These are phyloP conservation scores for Solenopsis fugax DNA, from an alignment of 1,140 invertebrate genomes.

Conservation along the genomic window DNA sequence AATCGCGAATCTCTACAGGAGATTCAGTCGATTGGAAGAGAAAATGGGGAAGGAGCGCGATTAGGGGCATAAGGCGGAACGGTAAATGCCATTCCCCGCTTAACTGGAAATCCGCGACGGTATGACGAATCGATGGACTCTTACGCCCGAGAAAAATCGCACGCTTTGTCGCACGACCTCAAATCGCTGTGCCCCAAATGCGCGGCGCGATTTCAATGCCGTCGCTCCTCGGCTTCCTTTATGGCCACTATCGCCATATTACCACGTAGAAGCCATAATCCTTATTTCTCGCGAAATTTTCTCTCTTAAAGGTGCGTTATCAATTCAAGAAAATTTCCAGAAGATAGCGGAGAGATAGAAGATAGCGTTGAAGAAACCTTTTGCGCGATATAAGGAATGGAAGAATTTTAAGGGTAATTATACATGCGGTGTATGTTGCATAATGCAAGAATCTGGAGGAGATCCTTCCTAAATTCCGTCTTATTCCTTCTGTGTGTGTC, in stretches of 20 bases:
- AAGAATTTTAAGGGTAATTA: background rate
- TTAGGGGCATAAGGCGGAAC: background rate
- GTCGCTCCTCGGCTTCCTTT: background rate
- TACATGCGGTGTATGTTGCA: background rate
- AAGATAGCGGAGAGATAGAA: background rate
- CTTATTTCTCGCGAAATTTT: constrained; percentile 1
- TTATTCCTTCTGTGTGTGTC: background rate
- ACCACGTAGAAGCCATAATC: background rate
- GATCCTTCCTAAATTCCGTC: background rate
- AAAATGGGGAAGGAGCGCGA: background rate
- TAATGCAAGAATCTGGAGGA: background rate
- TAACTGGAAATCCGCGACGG: background rate
- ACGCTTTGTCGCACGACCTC: background rate
- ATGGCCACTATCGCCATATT: background rate
- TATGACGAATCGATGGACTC: constrained; percentile 37
- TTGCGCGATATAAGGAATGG: background rate
- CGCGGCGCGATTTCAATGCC: constrained; percentile 26
- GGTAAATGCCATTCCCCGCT: background rate
- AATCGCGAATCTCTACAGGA: background rate
- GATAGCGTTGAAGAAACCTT: background rate
- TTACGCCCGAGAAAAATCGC: constrained; percentile 18
- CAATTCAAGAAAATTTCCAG: constrained; percentile 1
- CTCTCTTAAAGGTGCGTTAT: constrained; percentile 3
- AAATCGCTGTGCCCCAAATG: background rate
- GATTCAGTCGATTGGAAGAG: background rate